Conservation (phyloP, 2,888 invertebrate genomes). For the Neoscelio sp. region DNA sequence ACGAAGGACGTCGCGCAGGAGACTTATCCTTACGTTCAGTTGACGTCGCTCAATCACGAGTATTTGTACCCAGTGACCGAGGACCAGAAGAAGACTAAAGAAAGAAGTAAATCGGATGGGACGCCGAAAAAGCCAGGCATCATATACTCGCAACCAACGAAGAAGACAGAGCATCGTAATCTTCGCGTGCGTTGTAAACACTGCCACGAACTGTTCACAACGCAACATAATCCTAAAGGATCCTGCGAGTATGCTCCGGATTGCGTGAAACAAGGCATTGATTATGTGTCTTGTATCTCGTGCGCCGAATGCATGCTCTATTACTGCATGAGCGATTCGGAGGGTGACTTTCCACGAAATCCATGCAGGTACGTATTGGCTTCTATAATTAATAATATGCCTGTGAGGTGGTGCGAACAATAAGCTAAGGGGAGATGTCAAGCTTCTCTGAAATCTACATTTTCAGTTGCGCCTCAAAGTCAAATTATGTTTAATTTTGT, state of each 20-base stretch:
- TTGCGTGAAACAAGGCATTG: slow-evolving; percentile 90
- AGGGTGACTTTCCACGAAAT: slow-evolving; percentile 93
- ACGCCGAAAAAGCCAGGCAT: slow-evolving; percentile 87
- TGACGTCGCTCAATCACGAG: slow-evolving; percentile 91
- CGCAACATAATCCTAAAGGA: slow-evolving; percentile 94
- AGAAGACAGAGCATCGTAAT: slow-evolving; percentile 79
- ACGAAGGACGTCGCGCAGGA: slow-evolving; percentile 83
- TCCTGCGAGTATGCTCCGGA: slow-evolving; percentile 95
- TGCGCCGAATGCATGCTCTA: slow-evolving; percentile 96
- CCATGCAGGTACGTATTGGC: slow-evolving; percentile 89
- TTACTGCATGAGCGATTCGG: slow-evolving; percentile 96
- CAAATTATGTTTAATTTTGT: too few species aligned
- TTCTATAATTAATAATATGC: too few species aligned
- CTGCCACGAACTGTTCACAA: slow-evolving; percentile 92
- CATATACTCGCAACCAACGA: slow-evolving; percentile 84
- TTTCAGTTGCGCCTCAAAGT: too few species aligned
- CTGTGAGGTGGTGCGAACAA: too few species aligned
- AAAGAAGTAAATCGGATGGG: slow-evolving; percentile 79
- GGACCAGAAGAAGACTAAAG: slow-evolving; percentile 82
- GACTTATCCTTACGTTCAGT: slow-evolving; percentile 93
- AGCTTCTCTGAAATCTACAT: too few species aligned
- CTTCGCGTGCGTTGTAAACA: slow-evolving; percentile 86
- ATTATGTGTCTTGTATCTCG: slow-evolving; percentile 92
- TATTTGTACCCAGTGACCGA: slow-evolving; percentile 93
- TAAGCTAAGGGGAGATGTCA: too few species aligned